Percentiles rank a stretch among this genome's conserved stretches.
Evolutionary conservation across 2,113 vertebrate genomes (phyloP).

Genomic region (Austrofundulus limnaeus): DNA sequence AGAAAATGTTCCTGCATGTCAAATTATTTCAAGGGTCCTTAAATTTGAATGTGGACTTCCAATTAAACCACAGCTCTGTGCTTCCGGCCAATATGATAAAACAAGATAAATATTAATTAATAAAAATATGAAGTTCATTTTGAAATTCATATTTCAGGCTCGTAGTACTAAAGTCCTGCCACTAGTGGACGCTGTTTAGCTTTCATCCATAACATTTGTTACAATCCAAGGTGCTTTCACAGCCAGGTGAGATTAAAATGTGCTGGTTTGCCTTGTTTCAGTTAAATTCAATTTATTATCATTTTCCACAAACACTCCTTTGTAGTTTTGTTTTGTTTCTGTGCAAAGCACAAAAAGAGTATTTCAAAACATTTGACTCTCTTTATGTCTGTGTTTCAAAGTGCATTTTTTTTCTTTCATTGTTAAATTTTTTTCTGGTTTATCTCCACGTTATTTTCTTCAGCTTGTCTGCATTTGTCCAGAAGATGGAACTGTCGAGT

Average conservation of each 20-base stretch:
- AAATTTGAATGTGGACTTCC: no score
- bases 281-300: no score
- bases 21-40: no score
- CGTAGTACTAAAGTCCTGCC: constrained; percentile 19
- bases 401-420: neutral
- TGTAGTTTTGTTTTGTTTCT: neutral
- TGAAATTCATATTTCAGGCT: neutral
- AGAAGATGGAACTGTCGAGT: constrained; percentile 55
- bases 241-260: neutral
- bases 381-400: neutral
- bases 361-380: neutral
- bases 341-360: no score
- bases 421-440: no score
- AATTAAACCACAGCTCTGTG: no score
- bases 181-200: constrained; percentile 46
- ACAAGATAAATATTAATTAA: no score
- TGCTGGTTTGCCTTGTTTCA: no score
- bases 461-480: constrained; percentile 35
- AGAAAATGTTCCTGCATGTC: no score
- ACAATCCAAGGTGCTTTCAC: neutral
- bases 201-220: neutral
- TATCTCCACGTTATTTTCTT: neutral
- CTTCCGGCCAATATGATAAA: no score
- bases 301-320: neutral
- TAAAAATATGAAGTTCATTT: no score